Percentiles rank a stretch among this genome's conserved stretches.
These are phyloP conservation scores for Sphenodon punctatus DNA, from an alignment of 2,797 vertebrate species.

Conservation along the genomic window DNA sequence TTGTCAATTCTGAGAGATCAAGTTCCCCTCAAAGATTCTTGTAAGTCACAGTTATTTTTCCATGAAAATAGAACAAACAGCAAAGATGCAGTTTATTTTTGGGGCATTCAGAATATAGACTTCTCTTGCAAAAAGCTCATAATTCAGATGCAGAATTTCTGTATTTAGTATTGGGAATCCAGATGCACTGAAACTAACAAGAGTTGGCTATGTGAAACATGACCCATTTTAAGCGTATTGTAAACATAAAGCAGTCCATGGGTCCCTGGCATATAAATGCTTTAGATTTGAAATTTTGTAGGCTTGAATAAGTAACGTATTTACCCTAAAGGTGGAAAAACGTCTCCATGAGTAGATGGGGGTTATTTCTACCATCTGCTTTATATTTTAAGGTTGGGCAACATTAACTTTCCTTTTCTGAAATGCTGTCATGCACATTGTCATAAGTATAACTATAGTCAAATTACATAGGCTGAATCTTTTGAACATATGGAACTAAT, in stretches of 20 bases:
- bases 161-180: background rate
- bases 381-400: constrained; percentile 62
- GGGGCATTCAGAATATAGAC: background rate
- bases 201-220: background rate
- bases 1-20: background rate
- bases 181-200: background rate
- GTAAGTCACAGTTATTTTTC: background rate
- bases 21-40: background rate
- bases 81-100: background rate
- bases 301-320: background rate
- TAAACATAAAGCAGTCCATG: background rate
- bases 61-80: background rate
- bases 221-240: background rate
- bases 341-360: background rate
- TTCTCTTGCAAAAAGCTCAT: background rate
- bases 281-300: background rate
- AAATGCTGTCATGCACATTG: constrained; percentile 49
- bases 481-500: constrained; percentile 78
- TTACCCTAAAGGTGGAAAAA: constrained; percentile 17
- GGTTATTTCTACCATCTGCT: constrained; percentile 63
- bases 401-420: constrained; percentile 50
- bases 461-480: constrained; percentile 64
- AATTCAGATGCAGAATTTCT: background rate
- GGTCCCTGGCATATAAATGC: too few species aligned
- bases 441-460: constrained; percentile 65